phyloP scores from a whole-genome alignment of 2,888 invertebrate genomes.

The Plagiodera versicolora region DNA sequence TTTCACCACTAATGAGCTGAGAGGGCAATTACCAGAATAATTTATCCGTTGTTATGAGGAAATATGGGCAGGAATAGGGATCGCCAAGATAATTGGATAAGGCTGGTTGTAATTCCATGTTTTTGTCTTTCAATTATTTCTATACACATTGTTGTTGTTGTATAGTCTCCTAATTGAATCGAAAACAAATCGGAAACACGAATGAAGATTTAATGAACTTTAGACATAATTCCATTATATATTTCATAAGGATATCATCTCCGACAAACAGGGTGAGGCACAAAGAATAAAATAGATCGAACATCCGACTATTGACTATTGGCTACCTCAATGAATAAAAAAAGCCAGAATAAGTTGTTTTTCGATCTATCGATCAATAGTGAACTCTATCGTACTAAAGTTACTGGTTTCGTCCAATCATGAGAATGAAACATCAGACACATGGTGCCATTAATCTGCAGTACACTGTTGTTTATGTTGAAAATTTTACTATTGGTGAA shows the following conservation, averaged over 20 bases:
- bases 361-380: too few relatives aligned
- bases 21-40: constrained; percentile 27
- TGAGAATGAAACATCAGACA: too few relatives aligned
- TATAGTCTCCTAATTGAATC: neutral
- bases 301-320: too few relatives aligned
- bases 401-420: too few relatives aligned
- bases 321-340: too few relatives aligned
- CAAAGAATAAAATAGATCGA: neutral
- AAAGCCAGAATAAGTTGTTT: too few relatives aligned
- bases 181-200: neutral
- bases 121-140: constrained; percentile 8
- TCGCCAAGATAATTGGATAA: constrained; percentile 12
- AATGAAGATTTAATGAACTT: neutral
- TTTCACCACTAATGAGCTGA: constrained; percentile 29
- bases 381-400: too few relatives aligned
- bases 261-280: neutral
- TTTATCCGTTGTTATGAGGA: constrained; percentile 21
- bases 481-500: too few relatives aligned
- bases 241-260: neutral
- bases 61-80: constrained; percentile 11
- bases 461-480: too few relatives aligned
- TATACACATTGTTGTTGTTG: neutral
- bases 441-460: too few relatives aligned
- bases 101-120: constrained; percentile 4
- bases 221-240: neutral